Evolutionary conservation across 2,113 vertebrate species (phyloP).

Genomic region (Ceratotherium simum): DNA sequence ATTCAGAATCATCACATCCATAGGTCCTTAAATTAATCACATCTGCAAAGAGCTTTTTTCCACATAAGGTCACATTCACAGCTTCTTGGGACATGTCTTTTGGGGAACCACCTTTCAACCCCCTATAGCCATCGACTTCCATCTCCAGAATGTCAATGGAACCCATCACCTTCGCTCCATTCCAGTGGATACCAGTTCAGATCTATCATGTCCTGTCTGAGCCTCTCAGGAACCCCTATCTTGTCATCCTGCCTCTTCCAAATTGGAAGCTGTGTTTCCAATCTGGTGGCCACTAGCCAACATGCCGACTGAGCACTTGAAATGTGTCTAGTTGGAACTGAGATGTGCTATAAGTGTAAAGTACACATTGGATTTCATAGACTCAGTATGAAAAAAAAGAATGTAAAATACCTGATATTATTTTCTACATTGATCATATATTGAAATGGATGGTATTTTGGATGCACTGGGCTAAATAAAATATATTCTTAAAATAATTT

Average conservation of each 20-base stretch:
- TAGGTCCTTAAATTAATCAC: background rate
- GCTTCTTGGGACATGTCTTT: background rate
- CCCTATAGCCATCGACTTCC: rapidly evolving
- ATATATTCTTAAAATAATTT: background rate
- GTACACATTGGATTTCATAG: background rate
- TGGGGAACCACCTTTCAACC: background rate
- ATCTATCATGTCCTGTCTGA: background rate
- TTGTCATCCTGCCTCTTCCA: background rate
- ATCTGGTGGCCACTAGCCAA: rapidly evolving
- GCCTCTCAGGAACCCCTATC: background rate
- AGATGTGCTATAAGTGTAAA: background rate
- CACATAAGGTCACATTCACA: background rate
- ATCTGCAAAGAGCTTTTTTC: background rate
- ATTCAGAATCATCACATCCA: background rate
- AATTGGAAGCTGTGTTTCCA: background rate
- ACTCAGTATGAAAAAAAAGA: background rate
- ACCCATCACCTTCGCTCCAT: background rate
- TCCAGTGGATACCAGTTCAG: background rate
- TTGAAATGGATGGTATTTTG: background rate
- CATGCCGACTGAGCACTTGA: rapidly evolving
- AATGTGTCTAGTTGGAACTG: no score
- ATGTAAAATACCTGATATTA: background rate
- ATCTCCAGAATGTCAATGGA: rapidly evolving
- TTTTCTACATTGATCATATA: background rate
- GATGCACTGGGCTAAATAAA: background rate